Conservation (phyloP, 2,888 invertebrate species). For the Eucriotettix oculatus region DNA sequence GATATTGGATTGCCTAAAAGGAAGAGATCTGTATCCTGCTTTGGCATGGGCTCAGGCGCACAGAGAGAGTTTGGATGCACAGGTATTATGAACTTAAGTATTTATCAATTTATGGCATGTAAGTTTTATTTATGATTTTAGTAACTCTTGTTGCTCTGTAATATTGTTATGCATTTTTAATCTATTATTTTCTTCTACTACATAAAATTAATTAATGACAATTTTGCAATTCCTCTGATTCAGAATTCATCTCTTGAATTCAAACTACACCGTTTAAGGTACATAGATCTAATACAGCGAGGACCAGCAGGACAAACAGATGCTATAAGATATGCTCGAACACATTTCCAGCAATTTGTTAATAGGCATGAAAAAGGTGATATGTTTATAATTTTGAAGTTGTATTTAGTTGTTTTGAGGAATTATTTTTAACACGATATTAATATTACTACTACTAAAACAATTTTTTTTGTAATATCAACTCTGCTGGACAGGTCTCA, state of each 20-base stretch:
- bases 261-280: slow-evolving; percentile 63
- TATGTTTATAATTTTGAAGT: slow-evolving; percentile 6
- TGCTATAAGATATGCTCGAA: slow-evolving; percentile 73
- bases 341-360: slow-evolving; percentile 68
- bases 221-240: too few species aligned
- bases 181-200: too few species aligned
- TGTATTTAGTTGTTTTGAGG: not conserved
- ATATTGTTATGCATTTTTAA: too few species aligned
- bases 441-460: not conserved
- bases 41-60: slow-evolving; percentile 72
- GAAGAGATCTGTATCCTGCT: slow-evolving; percentile 67
- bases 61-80: slow-evolving; percentile 49
- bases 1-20: slow-evolving; percentile 71
- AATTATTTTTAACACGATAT: not conserved
- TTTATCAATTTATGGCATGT: not conserved
- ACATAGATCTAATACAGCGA: slow-evolving; percentile 51
- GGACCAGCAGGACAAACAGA: slow-evolving; percentile 56
- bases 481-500: too few species aligned
- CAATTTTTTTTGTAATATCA: too few species aligned
- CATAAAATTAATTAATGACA: too few species aligned
- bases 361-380: slow-evolving; percentile 55
- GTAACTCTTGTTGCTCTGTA: too few species aligned
- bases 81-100: slow-evolving; percentile 21
- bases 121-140: too few species aligned
- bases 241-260: slow-evolving; percentile 57